Conservation (phyloP, 2,113 vertebrate species). For the Sander lucioperca region DNA sequence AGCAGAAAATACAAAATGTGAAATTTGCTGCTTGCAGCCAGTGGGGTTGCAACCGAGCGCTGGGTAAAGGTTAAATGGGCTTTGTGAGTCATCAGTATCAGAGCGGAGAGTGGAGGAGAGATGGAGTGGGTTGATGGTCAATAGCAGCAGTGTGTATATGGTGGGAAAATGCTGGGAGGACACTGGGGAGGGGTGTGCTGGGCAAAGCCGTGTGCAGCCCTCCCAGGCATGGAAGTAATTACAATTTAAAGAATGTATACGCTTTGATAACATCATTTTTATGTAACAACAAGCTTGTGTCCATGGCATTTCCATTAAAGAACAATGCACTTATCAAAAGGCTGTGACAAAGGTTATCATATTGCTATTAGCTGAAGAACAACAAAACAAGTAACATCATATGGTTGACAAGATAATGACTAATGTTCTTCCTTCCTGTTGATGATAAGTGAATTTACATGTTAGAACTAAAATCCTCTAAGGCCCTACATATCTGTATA, state of each 20-base stretch:
- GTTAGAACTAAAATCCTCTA: neutral
- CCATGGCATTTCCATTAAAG: neutral
- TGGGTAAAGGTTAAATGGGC: constrained; percentile 74
- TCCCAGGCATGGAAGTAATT: constrained; percentile 20
- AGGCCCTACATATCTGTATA: neutral
- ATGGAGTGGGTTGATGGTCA: constrained; percentile 70
- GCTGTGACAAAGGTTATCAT: neutral
- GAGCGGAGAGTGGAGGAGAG: constrained; percentile 46
- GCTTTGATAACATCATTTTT: neutral
- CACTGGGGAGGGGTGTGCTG: neutral
- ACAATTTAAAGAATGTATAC: constrained; percentile 24
- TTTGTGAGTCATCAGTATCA: constrained; percentile 73
- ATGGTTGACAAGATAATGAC: neutral
- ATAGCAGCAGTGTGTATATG: constrained; percentile 61
- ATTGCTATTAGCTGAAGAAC: neutral
- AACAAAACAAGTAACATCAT: neutral
- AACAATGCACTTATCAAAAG: neutral
- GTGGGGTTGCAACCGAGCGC: constrained; percentile 26
- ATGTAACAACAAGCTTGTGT: neutral
- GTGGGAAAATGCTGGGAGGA: constrained; percentile 62
- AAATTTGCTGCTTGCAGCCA: constrained; percentile 20
- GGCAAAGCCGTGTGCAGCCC: constrained; percentile 16
- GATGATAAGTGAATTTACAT: too few species aligned
- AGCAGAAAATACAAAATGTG: neutral
- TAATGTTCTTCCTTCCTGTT: too few species aligned